Evolutionary conservation across 1,140 invertebrate genomes (phyloP), one percentile per base, ranked within the genome.

Genomic region (Sesamia nonagrioides): DNA sequence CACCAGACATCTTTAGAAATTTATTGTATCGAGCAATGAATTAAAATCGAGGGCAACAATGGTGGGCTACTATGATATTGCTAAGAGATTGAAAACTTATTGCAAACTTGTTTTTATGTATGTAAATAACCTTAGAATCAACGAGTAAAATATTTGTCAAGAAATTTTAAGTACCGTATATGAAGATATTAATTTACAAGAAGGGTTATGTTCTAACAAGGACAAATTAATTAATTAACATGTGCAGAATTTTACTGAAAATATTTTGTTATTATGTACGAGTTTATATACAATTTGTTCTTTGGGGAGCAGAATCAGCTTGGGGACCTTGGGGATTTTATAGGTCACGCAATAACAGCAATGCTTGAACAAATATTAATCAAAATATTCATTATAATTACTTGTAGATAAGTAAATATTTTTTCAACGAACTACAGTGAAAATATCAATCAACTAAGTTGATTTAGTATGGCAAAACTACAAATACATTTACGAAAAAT

Each of bases 161-260:
- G 60, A 63, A 48, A 63, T n/a, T 42, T 17, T 37, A 63, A 63
- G 60, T 17, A 11, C 17, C 60, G 40, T 42, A 18, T n/a, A 56
- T 56, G 60, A 37, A 63, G 60, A 40, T 40, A 42, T 42, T 42
- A 63, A 63, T 63, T 63, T 37, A 18, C 7, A 40, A 63, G n/a
- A 63, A 63, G 60, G 60, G 60, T 40, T 40, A 63, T 40, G 35
- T 61, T 61, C n/a, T 42, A 63, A 63, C 60, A 63, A 63, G 60
- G 60, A n/a, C n/a, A 35, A 63, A 63, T 40, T 63, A 42, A 63
- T 63, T 63, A 63, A n/a, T 9, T 63, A 42, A 63, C 40, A 63
- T 63, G 42, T 40, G 37, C 35, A 40, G 35, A 17, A 63, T 63
- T 63, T 42, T 42, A 37, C 42, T 63, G 15, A 63, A 63, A 63